These are phyloP conservation scores for Cremastinae sp. DNA, from an alignment of 2,888 invertebrate species.

Conservation along the genomic window DNA sequence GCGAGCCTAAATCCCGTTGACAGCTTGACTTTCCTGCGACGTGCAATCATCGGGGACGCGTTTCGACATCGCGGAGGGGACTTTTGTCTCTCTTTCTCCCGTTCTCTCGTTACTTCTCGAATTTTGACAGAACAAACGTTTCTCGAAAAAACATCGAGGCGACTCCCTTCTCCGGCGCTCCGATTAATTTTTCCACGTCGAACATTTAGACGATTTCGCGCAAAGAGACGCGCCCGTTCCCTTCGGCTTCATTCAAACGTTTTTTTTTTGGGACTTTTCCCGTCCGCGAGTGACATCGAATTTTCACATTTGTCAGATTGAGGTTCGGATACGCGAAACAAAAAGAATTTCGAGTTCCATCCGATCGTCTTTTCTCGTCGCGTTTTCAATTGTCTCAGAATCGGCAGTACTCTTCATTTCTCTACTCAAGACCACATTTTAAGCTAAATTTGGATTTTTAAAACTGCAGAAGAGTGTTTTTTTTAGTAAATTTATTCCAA, in stretches of 20 bases:
- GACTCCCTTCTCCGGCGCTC: conserved; percentile 23
- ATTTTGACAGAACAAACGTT: conserved; percentile 5
- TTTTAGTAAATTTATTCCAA: too few species aligned
- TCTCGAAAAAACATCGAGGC: background rate
- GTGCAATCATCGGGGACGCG: conserved; percentile 54
- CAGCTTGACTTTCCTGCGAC: conserved; percentile 59
- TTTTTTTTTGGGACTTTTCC: conserved; percentile 20
- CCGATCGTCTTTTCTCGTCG: conserved; percentile 28
- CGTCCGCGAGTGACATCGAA: conserved; percentile 25
- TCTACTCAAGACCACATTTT: too few species aligned
- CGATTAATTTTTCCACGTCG: conserved; percentile 51
- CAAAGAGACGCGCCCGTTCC: too few species aligned
- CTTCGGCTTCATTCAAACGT: conserved; percentile 1
- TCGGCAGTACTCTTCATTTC: too few species aligned
- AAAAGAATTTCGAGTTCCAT: background rate
- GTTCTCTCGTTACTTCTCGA: conserved; percentile 27
- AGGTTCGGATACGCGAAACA: background rate
- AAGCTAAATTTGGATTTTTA: too few species aligned
- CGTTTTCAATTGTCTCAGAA: background rate
- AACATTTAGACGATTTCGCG: conserved; percentile 66
- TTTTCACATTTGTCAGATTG: conserved; percentile 32
- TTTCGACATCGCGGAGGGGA: conserved; percentile 51
- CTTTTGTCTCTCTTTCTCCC: background rate
- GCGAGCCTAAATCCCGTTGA: conserved; percentile 2
- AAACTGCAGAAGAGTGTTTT: too few species aligned